A percentile compares a stretch with the other conserved stretches of the same genome.
phyloP scores from a whole-genome alignment of 2,888 invertebrate genomes.

The Mythimna albipuncta region DNA sequence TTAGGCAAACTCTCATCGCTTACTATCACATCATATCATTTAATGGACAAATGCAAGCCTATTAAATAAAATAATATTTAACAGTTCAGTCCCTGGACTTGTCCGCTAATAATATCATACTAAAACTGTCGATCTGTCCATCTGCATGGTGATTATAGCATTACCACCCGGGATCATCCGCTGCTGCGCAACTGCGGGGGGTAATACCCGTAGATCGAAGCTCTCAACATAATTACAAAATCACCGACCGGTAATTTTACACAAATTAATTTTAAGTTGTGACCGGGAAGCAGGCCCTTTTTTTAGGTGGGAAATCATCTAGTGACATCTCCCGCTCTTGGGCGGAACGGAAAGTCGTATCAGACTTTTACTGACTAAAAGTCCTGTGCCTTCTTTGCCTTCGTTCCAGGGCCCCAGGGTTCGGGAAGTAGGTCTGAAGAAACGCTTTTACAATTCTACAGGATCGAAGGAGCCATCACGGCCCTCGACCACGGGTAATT shows the following conservation, averaged over 20 bases:
- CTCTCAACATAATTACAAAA: conserved; percentile 36
- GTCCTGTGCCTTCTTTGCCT: no score
- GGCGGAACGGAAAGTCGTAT: no score
- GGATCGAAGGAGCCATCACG: no score
- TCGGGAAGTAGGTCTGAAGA: not conserved
- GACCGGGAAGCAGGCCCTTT: not conserved
- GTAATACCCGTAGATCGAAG: conserved; percentile 25
- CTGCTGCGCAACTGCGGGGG: conserved; percentile 18
- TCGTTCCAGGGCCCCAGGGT: no score
- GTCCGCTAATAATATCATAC: conserved; percentile 1
- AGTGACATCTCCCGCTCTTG: no score
- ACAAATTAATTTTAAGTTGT: conserved; percentile 8
- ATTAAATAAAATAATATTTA: not conserved
- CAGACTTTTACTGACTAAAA: no score
- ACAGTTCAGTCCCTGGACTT: not conserved
- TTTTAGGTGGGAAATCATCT: no score
- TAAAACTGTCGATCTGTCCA: not conserved
- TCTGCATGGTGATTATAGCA: conserved; percentile 13
- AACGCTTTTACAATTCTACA: no score
- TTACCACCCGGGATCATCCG: conserved; percentile 35
- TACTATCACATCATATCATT: no score
- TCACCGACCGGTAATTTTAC: conserved; percentile 27
- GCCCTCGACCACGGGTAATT: no score
- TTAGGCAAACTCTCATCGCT: no score
- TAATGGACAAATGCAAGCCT: not conserved